phyloP scores from a whole-genome alignment of 2,888 invertebrate genomes.

The Pyrrhosoma nymphula region DNA sequence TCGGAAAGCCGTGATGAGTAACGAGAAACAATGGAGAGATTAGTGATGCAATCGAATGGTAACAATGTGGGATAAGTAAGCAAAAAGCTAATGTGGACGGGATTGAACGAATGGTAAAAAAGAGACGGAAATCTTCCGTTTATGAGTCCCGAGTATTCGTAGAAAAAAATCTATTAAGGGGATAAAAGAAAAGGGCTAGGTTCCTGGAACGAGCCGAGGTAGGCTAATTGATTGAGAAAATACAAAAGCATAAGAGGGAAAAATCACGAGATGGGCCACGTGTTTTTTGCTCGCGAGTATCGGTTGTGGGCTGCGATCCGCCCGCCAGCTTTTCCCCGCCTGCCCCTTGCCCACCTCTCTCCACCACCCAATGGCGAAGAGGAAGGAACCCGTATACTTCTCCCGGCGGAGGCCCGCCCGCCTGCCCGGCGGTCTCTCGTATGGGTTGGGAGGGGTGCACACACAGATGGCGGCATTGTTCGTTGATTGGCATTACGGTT shows the following conservation, averaged over 20 bases:
- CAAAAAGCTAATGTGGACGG: not conserved
- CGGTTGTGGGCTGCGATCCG: not conserved
- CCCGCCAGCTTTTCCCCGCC: not conserved
- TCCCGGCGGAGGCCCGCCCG: not conserved
- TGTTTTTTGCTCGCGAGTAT: too few species aligned
- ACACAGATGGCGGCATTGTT: conserved; percentile 23
- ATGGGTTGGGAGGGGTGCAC: not conserved
- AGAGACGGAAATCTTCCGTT: not conserved
- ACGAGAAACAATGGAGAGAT: not conserved
- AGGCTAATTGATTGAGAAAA: not conserved
- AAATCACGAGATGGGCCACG: not conserved
- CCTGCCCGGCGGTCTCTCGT: too few species aligned
- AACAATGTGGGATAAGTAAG: not conserved
- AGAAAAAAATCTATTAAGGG: not conserved
- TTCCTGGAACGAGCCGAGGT: not conserved
- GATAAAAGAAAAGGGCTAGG: not conserved
- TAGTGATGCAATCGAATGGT: not conserved
- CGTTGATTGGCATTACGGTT: conserved; percentile 17
- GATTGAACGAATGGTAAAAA: not conserved
- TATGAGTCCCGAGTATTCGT: not conserved
- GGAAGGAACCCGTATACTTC: not conserved
- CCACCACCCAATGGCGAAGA: not conserved
- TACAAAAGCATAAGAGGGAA: not conserved
- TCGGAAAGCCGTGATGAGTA: not conserved
- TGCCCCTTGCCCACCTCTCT: not conserved